Percentiles rank a stretch among this genome's conserved stretches.
Evolutionary conservation across 2,888 invertebrate genomes (phyloP).

Genomic region (Eucriotettix oculatus): DNA sequence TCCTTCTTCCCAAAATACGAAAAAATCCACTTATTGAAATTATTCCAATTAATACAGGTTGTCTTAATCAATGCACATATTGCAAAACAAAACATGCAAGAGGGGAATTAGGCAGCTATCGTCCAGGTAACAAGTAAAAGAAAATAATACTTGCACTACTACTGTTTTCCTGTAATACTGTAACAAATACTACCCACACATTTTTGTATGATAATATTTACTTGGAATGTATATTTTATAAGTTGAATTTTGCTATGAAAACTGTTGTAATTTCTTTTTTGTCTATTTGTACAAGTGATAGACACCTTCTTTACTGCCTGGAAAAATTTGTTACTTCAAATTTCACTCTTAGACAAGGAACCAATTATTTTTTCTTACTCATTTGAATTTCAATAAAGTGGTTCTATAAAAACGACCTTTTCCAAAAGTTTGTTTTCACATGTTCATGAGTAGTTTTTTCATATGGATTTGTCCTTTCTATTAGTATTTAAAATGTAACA

Average conservation of each 20-base stretch:
- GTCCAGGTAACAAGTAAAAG: slow-evolving; percentile 30
- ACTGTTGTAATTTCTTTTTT: neutral
- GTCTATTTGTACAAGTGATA: too few species aligned
- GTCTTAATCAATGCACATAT: slow-evolving; percentile 95
- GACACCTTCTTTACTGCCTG: too few species aligned
- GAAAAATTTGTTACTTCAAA: too few species aligned
- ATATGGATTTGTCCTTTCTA: too few species aligned
- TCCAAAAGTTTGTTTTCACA: too few species aligned
- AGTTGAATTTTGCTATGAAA: neutral
- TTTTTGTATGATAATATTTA: neutral
- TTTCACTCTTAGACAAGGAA: too few species aligned
- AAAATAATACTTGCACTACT: neutral
- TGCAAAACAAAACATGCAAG: slow-evolving; percentile 97
- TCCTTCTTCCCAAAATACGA: slow-evolving; percentile 83
- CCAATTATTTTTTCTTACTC: too few species aligned
- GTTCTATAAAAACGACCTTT: too few species aligned
- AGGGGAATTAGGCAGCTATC: slow-evolving; percentile 90
- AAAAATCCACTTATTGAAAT: slow-evolving; percentile 95
- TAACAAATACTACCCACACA: neutral
- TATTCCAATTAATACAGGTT: slow-evolving; percentile 89
- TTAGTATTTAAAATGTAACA: too few species aligned
- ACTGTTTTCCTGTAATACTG: neutral
- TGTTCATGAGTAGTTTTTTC: too few species aligned
- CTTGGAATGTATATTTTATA: neutral
- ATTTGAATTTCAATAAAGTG: too few species aligned